A percentile compares a stretch with the other conserved stretches of the same genome.
Conservation (phyloP, 1,140 invertebrate genomes). For the Trigoniulus corallinus region DNA sequence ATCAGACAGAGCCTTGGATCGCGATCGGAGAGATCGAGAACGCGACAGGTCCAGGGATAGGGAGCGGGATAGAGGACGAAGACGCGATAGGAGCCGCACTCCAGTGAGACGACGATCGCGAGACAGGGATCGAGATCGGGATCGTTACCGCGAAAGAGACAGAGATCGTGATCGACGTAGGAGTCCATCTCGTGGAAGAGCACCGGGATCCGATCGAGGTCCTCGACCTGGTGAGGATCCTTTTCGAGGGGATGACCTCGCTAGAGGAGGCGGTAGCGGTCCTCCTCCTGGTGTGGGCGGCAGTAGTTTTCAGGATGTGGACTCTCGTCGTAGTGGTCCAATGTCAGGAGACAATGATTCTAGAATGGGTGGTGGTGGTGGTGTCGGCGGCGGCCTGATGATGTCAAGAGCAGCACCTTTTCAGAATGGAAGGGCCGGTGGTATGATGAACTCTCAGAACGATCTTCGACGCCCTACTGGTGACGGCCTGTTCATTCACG, state of each 20-base stretch:
- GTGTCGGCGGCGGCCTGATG: not conserved
- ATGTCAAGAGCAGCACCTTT: too few relatives aligned
- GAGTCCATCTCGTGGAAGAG: slow-evolving; percentile 1
- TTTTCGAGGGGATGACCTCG: slow-evolving; percentile 3
- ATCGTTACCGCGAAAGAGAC: slow-evolving; percentile 10
- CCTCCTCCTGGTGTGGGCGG: not conserved
- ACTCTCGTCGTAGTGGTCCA: slow-evolving; percentile 2
- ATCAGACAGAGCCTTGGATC: too few relatives aligned
- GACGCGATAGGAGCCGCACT: slow-evolving; percentile 6
- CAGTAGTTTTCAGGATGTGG: not conserved
- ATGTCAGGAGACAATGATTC: slow-evolving; percentile 8
- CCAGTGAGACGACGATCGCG: slow-evolving; percentile 9
- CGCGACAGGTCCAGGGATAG: slow-evolving; percentile 14
- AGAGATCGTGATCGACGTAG: slow-evolving; percentile 7
- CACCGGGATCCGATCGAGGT: slow-evolving; percentile 6
- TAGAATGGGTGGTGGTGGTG: not conserved
- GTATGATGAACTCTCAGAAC: too few relatives aligned
- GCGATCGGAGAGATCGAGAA: slow-evolving; percentile 13
- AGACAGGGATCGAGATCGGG: slow-evolving; percentile 12
- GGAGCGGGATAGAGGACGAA: slow-evolving; percentile 11
- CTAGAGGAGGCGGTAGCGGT: not conserved
- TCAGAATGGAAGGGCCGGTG: too few relatives aligned
- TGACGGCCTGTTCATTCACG: too few relatives aligned
- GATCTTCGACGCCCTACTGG: too few relatives aligned
- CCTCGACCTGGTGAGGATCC: slow-evolving; percentile 13